phyloP scores from a whole-genome alignment of 2,113 vertebrate genomes.

The Meles meles region DNA sequence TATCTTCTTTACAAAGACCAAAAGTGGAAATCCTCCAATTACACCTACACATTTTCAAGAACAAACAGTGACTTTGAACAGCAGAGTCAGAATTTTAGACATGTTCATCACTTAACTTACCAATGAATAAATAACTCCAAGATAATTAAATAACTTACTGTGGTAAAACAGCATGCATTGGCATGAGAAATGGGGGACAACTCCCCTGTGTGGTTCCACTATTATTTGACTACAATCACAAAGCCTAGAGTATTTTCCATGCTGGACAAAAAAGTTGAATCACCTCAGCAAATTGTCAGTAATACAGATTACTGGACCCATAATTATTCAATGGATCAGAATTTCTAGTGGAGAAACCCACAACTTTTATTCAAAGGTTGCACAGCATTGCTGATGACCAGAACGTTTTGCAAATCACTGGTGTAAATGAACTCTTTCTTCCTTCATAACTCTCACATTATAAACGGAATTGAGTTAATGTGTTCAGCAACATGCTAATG shows the following conservation, averaged over 20 bases:
- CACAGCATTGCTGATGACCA: background rate
- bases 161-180: background rate
- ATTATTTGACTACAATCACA: background rate
- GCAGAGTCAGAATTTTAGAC: background rate
- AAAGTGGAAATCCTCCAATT: background rate
- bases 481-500: background rate
- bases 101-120: background rate
- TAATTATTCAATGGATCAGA: background rate
- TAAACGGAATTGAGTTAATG: background rate
- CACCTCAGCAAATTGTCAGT: background rate
- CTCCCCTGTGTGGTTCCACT: background rate
- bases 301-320: background rate
- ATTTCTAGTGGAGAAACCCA: background rate
- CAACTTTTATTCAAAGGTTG: background rate
- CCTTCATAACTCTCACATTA: background rate
- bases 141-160: background rate
- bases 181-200: background rate
- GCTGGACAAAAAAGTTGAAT: background rate
- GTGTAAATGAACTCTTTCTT: background rate
- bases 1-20: background rate
- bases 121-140: background rate
- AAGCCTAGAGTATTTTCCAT: background rate
- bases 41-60: background rate
- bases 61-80: background rate
- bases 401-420: background rate